Evolutionary conservation across 2,888 invertebrate species (phyloP).

Genomic region (Drosophila paranaensis): DNA sequence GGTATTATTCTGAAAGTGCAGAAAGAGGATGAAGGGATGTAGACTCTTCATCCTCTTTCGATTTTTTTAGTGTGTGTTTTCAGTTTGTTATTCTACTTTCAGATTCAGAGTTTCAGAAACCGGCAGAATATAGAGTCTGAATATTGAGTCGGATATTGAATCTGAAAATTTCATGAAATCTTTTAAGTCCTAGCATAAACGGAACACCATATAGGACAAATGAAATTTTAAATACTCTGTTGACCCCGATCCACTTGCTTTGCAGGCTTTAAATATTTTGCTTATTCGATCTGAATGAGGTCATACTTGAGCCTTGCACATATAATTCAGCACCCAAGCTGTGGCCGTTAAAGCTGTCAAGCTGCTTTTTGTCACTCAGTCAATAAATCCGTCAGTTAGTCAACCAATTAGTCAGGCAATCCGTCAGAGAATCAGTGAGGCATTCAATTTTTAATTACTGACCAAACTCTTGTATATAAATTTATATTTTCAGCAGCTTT

Average conservation of each 20-base stretch:
- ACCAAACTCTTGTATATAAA: background rate
- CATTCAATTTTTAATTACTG: background rate
- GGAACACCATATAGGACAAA: no score
- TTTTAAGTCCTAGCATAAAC: no score
- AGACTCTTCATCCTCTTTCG: no score
- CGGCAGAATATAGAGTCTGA: no score
- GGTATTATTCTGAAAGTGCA: no score
- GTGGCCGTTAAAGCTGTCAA: background rate
- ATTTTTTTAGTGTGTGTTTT: no score
- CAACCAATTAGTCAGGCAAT: background rate
- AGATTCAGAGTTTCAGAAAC: no score
- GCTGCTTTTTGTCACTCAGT: background rate
- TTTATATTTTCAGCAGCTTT: background rate
- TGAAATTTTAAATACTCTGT: background rate
- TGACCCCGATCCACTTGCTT: background rate
- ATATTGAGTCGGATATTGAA: no score
- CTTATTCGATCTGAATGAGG: background rate
- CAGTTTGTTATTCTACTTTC: no score
- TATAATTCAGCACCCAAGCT: background rate
- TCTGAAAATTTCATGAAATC: no score
- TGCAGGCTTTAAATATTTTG: background rate
- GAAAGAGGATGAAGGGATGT: no score
- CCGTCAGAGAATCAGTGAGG: background rate
- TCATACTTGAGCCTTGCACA: constrained; percentile 2
- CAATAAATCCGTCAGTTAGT: background rate